Conservation (phyloP, 1,140 invertebrate genomes). For the Macrosteles quadrilineatus region DNA sequence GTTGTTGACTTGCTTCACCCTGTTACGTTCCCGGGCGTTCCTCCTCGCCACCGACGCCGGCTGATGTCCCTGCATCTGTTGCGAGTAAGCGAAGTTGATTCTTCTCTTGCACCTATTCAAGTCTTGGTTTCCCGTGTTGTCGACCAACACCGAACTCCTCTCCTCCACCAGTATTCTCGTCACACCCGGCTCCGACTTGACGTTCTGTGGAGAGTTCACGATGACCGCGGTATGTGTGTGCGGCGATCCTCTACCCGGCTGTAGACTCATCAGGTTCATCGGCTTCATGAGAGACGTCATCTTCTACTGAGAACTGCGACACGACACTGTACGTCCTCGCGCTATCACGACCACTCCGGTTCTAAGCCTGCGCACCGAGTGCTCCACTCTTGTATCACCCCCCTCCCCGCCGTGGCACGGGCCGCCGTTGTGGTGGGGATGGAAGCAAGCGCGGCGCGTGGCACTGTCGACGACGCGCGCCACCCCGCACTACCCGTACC, state of each 20-base stretch:
- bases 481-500: conserved; percentile 30
- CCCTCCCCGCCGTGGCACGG: conserved; percentile 15
- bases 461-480: conserved; percentile 18
- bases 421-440: background rate
- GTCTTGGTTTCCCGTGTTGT: conserved; percentile 53
- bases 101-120: conserved; percentile 65
- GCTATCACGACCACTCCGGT: background rate
- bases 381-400: conserved; percentile 29
- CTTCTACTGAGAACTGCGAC: background rate
- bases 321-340: background rate
- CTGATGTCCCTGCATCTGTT: conserved; percentile 55
- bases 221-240: conserved; percentile 32
- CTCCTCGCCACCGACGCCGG: conserved; percentile 84
- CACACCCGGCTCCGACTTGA: conserved; percentile 31
- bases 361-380: background rate
- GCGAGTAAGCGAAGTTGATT: conserved; percentile 61
- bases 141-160: conserved; percentile 35
- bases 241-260: background rate
- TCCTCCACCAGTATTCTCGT: conserved; percentile 23
- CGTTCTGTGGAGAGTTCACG: conserved; percentile 32
- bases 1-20: conserved; percentile 94
- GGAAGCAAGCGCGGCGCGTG: conserved; percentile 1
- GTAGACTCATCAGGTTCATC: conserved; percentile 29
- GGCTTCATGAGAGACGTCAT: conserved; percentile 39
- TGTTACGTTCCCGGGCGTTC: conserved; percentile 90